Conservation (phyloP, 2,797 vertebrate species). For the Acipenser ruthenus region DNA sequence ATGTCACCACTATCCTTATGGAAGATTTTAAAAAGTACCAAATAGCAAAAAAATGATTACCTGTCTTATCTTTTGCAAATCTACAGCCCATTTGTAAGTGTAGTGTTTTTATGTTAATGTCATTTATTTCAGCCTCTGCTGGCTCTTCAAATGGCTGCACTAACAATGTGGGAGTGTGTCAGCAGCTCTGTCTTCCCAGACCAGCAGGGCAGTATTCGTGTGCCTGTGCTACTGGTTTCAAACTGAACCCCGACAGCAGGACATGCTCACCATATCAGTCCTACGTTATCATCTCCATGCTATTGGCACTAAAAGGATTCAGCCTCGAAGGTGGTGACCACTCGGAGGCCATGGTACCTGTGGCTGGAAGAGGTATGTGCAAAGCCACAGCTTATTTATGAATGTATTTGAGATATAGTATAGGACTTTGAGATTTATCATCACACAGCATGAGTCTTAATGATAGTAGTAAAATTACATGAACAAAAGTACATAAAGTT, state of each 20-base stretch:
- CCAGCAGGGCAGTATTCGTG: slow-evolving; percentile 71
- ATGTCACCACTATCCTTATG: too few relatives aligned
- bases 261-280: slow-evolving; percentile 82
- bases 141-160: slow-evolving; percentile 86
- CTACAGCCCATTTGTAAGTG: too few relatives aligned
- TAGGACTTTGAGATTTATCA: too few relatives aligned
- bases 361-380: slow-evolving; percentile 79
- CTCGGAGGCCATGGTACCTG: slow-evolving; percentile 92
- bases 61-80: too few relatives aligned
- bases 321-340: slow-evolving; percentile 83
- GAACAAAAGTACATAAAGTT: too few relatives aligned
- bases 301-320: slow-evolving; percentile 86
- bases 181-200: slow-evolving; percentile 85
- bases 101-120: neutral
- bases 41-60: too few relatives aligned
- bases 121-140: slow-evolving; percentile 54
- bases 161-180: slow-evolving; percentile 71
- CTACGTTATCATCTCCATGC: slow-evolving; percentile 83
- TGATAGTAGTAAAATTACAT: too few relatives aligned
- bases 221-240: slow-evolving; percentile 87
- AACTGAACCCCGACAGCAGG: slow-evolving; percentile 71
- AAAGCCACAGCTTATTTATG: neutral
- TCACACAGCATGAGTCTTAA: too few relatives aligned
- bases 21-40: too few relatives aligned
- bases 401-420: too few relatives aligned